Base-by-base conservation (phyloP, 2,113 vertebrate genomes). In the Antigone vipio region DNA sequence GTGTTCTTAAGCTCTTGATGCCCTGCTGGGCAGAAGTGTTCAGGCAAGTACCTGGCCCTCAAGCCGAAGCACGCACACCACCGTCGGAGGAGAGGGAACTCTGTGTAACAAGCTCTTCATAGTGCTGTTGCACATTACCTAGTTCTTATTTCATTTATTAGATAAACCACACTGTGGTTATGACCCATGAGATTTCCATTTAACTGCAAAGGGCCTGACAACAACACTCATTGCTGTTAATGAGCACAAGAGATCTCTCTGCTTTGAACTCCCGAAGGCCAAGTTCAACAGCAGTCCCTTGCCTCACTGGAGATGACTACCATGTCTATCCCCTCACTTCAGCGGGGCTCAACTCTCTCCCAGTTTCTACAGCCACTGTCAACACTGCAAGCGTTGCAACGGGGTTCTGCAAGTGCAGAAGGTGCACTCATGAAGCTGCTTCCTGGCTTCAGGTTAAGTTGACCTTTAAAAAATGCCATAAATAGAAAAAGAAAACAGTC, bases 181-280 rank as follows among this genome's bases (percentile, higher is more conserved):
- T 23, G 12, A 78, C 5, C 9, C 21, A 11, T 15, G 30, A 72
- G 38, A 77, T 87, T 32, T 66, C 15, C 27, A 44, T 52, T 78
- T 78, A 44, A 60, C 30, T 52, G 26, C 76, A 38, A 91, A 82
- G 30, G 26, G 26, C 15, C 27, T 55, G 32, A 62, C 63, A 80
- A 58, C 22, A 50, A 5, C 23, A 12, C 35, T 32, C 19, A 7
- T 18, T 3, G 1, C 63, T 66, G 8, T 35, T 50, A 38, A 0
- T 2, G 4, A 60, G 9, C 7, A 22, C 30, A 53, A 56, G 56
- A 68, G 4, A 63, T 27, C 9, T 44, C 23, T 58, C 22, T 81
- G 30, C 53, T 89, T 74, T 71, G 24, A 75, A 55, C 3, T 34
- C 56, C 32, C 9, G 3, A 50, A 19, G 22, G 40, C 15, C 44